Percentiles rank a stretch among this genome's conserved stretches.
Conservation (phyloP, 2,113 vertebrate species). For the Pseudopipra pipra region DNA sequence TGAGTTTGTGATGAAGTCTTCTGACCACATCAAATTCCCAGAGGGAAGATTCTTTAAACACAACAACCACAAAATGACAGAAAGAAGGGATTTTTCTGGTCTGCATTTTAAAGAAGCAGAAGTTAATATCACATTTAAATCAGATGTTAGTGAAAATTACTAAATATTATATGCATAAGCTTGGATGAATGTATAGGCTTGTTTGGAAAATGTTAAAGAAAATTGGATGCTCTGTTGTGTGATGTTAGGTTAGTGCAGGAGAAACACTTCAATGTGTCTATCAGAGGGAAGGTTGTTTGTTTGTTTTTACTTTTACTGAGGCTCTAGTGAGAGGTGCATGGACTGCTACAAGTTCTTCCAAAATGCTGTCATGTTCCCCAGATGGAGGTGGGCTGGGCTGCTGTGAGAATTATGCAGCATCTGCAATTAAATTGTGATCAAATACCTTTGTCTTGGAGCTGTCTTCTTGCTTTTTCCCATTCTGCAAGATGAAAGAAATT, state of each 20-base stretch:
- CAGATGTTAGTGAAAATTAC: neutral
- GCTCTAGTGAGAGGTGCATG: neutral
- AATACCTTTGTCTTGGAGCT: neutral
- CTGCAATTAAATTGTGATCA: neutral
- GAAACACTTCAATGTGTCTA: neutral
- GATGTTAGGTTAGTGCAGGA: neutral
- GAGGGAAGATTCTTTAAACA: slow-evolving; percentile 9
- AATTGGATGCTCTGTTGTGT: neutral
- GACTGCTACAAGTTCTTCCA: neutral
- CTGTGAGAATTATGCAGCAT: neutral
- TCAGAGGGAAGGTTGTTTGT: neutral
- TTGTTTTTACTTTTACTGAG: neutral
- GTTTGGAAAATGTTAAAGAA: neutral
- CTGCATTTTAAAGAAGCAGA: neutral
- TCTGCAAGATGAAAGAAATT: neutral
- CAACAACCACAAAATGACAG: neutral
- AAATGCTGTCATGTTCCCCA: neutral
- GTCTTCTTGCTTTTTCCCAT: neutral
- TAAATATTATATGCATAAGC: neutral
- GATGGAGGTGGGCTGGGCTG: neutral
- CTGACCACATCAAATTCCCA: slow-evolving; percentile 19
- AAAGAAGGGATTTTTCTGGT: neutral
- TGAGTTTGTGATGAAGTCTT: neutral
- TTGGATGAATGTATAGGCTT: neutral
- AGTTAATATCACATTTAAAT: neutral